These are phyloP conservation scores for Rissa tridactyla DNA, from an alignment of 2,113 vertebrate genomes.

Conservation along the genomic window DNA sequence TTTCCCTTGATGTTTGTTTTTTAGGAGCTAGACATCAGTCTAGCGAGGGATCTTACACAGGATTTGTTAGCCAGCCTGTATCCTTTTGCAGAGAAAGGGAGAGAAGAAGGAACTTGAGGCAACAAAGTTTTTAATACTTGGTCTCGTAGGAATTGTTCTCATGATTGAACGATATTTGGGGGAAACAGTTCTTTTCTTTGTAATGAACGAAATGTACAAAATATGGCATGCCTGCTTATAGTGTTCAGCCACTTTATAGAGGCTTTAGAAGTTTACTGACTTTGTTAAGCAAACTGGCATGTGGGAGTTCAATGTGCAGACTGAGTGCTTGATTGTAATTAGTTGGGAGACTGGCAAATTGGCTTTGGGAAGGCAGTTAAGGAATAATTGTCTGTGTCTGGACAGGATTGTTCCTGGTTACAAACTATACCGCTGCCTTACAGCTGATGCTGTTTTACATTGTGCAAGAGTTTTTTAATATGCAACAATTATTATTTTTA, in stretches of 20 bases:
- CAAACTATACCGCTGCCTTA: background rate
- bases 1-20: background rate
- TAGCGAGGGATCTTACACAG: background rate
- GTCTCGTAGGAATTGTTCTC: background rate
- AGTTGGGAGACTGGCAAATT: slow-evolving; percentile 38
- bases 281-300: background rate
- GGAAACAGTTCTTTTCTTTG: background rate
- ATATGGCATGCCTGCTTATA: background rate
- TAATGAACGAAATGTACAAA: background rate
- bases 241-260: background rate
- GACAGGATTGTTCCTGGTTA: slow-evolving; percentile 1
- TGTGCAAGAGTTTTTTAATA: background rate
- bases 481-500: background rate
- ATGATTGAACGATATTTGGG: background rate
- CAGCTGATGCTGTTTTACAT: background rate
- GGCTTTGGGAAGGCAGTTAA: slow-evolving; percentile 23
- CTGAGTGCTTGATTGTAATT: background rate
- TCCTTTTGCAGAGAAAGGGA: background rate
- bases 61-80: background rate
- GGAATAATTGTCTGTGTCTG: slow-evolving; percentile 37
- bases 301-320: background rate
- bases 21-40: background rate
- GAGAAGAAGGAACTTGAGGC: background rate
- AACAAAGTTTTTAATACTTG: background rate
- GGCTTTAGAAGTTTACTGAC: background rate